Conservation (phyloP, 2,888 invertebrate species). For the Actias luna region DNA sequence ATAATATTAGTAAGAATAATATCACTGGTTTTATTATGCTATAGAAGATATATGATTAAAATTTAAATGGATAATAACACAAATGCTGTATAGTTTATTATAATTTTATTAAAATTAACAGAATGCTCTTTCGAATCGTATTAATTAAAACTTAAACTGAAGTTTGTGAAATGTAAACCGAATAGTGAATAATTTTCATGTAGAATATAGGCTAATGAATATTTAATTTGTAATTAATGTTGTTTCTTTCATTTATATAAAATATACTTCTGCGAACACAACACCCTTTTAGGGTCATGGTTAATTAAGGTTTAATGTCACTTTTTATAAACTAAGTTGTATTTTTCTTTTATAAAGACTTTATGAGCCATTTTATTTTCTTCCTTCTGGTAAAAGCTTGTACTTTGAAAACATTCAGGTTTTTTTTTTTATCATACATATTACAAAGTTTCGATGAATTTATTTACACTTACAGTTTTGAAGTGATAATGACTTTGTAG, state of each 20-base stretch:
- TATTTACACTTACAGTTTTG: too few relatives aligned
- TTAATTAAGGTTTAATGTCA: slow-evolving; percentile 3
- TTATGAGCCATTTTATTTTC: not conserved
- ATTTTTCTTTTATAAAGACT: not conserved
- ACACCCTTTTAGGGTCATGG: not conserved
- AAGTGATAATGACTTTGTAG: too few relatives aligned
- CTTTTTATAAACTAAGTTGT: not conserved
- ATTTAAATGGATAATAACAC: not conserved
- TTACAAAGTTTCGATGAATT: too few relatives aligned
- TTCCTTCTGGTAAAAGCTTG: not conserved
- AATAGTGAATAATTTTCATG: not conserved
- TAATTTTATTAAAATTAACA: not conserved
- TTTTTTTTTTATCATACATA: too few relatives aligned
- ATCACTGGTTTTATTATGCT: too few relatives aligned
- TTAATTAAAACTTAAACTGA: not conserved
- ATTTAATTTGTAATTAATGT: slow-evolving; percentile 13
- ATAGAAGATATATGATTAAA: not conserved
- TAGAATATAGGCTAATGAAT: not conserved
- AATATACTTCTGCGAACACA: not conserved
- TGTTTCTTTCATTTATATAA: slow-evolving; percentile 6
- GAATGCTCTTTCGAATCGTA: not conserved
- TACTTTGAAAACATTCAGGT: too few relatives aligned
- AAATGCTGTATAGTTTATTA: not conserved
- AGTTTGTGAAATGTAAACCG: not conserved
- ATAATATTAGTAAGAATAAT: too few relatives aligned